phyloP scores from a whole-genome alignment of 2,797 vertebrate genomes.

The Tarsius wallacei region DNA sequence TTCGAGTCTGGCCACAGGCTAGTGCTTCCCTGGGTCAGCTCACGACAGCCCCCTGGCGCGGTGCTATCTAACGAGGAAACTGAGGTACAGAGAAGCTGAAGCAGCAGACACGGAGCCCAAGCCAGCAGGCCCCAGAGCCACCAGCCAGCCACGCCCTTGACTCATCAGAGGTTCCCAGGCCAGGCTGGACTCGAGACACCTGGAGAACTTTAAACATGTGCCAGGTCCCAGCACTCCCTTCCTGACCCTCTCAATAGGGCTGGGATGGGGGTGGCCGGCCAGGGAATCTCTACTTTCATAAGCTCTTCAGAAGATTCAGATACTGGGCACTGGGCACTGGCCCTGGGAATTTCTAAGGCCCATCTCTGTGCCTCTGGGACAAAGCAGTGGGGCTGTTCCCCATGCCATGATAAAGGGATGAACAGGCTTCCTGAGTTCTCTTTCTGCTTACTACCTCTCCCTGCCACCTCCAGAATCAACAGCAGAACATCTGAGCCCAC shows the following conservation, averaged over 20 bases:
- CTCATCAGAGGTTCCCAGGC: too few relatives aligned
- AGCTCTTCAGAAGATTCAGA: background rate
- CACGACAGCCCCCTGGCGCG: rapidly evolving
- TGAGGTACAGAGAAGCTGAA: background rate
- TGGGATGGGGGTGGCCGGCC: background rate
- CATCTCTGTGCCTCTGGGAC: background rate
- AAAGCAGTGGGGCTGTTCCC: background rate
- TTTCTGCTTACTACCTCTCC: background rate
- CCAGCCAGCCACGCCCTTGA: background rate
- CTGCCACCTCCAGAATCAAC: background rate
- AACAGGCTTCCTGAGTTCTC: background rate
- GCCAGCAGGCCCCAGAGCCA: background rate
- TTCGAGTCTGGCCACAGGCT: rapidly evolving
- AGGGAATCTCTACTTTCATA: background rate
- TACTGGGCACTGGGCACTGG: background rate
- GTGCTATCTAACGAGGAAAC: background rate
- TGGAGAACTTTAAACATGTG: rapidly evolving
- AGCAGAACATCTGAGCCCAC: background rate
- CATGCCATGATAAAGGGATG: rapidly evolving
- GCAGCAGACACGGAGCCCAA: background rate
- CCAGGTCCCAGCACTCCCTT: background rate
- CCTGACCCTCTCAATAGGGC: background rate
- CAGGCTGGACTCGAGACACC: background rate
- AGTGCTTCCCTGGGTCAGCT: background rate
- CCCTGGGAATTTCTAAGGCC: background rate